These are phyloP conservation scores for Zalophus californianus DNA, from an alignment of 2,797 vertebrate species.

Conservation along the genomic window DNA sequence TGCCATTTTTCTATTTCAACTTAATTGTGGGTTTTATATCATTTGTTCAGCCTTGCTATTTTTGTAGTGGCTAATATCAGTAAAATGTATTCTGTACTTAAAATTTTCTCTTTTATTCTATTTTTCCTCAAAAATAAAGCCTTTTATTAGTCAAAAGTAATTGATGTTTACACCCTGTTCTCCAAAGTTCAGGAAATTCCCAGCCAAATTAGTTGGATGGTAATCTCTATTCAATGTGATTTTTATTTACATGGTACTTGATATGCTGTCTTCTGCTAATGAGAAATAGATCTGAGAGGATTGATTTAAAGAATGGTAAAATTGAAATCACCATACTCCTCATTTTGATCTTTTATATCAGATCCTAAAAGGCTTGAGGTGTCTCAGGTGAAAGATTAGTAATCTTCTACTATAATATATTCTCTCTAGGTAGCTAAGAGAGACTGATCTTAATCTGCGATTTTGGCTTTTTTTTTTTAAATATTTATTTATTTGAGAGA, in stretches of 20 bases:
- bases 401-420: background rate
- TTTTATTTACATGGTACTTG: background rate
- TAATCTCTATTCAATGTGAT: background rate
- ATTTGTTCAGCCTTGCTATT: background rate
- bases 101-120: background rate
- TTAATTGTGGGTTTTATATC: background rate
- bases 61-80: background rate
- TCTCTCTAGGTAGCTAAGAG: background rate
- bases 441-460: background rate
- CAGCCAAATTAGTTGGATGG: background rate
- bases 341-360: background rate
- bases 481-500: no score
- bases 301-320: background rate
- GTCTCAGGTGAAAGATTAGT: background rate
- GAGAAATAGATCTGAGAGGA: background rate
- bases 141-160: slow-evolving; percentile 16
- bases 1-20: background rate
- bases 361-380: background rate
- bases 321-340: background rate
- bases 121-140: background rate
- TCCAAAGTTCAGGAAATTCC: slow-evolving; percentile 2
- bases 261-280: background rate
- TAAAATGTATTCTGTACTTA: slow-evolving; percentile 9
- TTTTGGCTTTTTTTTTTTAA: background rate
- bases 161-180: background rate